Evolutionary conservation across 2,113 vertebrate genomes (phyloP), one percentile per base, ranked within the genome.

Genomic region (Camelus dromedarius): DNA sequence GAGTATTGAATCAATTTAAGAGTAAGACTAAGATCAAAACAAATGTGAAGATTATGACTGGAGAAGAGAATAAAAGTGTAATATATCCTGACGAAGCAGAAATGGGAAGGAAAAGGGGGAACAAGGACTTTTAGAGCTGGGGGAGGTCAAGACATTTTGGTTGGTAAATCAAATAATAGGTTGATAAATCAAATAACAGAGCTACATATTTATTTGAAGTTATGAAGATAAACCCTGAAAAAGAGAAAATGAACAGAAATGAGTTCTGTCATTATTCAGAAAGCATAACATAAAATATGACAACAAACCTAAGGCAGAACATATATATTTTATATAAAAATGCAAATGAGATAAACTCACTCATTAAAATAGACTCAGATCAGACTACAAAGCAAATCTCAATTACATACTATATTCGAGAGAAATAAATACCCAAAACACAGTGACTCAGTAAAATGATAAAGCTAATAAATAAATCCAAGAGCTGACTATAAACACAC

Each of bases 241-340:
- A 93, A 84, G 54, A 82, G 82, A 30, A 89, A 62, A 35, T 90
- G 84, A 93, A 73, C 32, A 92, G n/a, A 91, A 89, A 69, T 89
- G 2, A 89, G 19, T 75, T 81, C 32, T 69, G 32, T 81, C 93
- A 48, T 88, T 84, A 81, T 90, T 85, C 30, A 94, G 66, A 80
- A 84, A 85, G 24, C 35, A 54, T 50, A 88, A 32, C 48, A 88
- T 79, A 94, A 94, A 95, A 20, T 72, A 82, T 79, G n/a, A 67
- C 16, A 50, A 52, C 60, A 66, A 72, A 62, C 30, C 58, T 75
- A 67, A 87, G 8, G 11, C 42, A 86, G 60, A 85, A 64, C 13
- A 89, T 73, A 93, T 20, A 93, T 85, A 83, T 76, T 92, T 96
- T 76, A 93, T 82, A 70, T 75, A 82, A 97, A 95, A 96, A 83